Evolutionary conservation across 1,140 invertebrate genomes (phyloP), one percentile per base, ranked within the genome.

Genomic region (Brachionus rotundiformis): DNA sequence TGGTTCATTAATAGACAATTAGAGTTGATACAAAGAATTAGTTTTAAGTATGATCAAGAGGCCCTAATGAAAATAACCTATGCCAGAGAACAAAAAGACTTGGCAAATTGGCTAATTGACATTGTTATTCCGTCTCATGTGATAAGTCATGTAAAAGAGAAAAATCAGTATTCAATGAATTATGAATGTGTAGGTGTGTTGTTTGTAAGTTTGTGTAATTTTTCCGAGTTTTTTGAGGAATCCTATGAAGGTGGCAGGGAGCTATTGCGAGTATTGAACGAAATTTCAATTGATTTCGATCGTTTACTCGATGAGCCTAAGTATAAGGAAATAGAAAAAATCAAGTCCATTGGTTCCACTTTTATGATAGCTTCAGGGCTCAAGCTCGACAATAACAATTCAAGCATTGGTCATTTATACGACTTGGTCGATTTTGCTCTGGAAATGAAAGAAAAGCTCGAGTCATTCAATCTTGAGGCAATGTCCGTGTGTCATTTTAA

Each of bases 331-430:
- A 93, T 98, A 1, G 95, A 98, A 86, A 98, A 98, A 88, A 98
- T 98, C 82, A 98, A 98, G 86, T 98, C 96, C 0, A 98, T 98
- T 82, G 96, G 95, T 3, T 93, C 93, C 83, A 96, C 95, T 0
- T 98, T 96, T 84, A 98, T 98, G 96, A 95, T 95, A 1, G 96
- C 96, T 0, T 95, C 94, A 82, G 96, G 96, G 0, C 87, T 98
- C 13, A 95, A 96, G 88, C 92, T 93, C 0, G 90, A 91, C 82
- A 89, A 92, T 82, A 84, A 90, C 4, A 83, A 84, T 31, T 59
- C 85, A 23, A 90, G 90, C 82, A 89, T 76, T 6, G 27, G n/a
- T 19, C 29, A 75, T 82, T 33, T 75, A 5, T 41, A 75, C 23
- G 68, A 61, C 31, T 44, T 82, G 3, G 11, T 82, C 13, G 81